Base-by-base conservation (phyloP, 2,888 invertebrate species). In the Pandemis heparana region DNA sequence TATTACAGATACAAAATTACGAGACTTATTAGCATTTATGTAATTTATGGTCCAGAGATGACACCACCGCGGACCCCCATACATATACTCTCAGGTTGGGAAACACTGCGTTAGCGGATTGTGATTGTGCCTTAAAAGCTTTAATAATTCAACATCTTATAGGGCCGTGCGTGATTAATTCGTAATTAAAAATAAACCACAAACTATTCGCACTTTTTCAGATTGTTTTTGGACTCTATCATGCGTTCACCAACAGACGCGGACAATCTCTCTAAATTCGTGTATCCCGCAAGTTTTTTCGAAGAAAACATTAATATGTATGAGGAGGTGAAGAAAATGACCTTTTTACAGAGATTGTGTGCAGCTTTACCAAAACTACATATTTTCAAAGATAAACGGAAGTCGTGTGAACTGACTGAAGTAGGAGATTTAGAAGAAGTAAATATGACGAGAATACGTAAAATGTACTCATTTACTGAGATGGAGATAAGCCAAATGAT, bases 241-340 rank as follows among this genome's bases (percentile, higher is more conserved):
- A 94, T 94, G 94, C 85, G 89, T 38, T 88, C 91, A 48, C 93
- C 93, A n/a, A 81, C 83, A 51, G 90, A 91, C 10, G 75, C 71
- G 0, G 84, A 84, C 1, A 76, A 79, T 43, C 70, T 70, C 16
- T 75, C 81, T 0, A 87, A 82, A 77, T 77, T 80, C 38, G 75
- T 77, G 12, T 85, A 83, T 70, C 82, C 80, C 1, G 78, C 74
- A 32, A 75, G 77, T 68, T 75, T 79, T 6, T 83, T 84, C 59
- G 83, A 85, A 18, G 82, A 81, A 10, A 83, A 85, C 53, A 73
- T 72, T 14, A 75, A 63, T 62, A 48, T 39, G 32, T 59, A 77
- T 12, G 75, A 75, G 38, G 67, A 73, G 12, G 75, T 75, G 41
- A 76, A 63, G 23, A 38, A 69, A 6, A 74, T 73, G 51, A 73